Base-by-base conservation (phyloP, 2,113 vertebrate genomes). In the Oryzias celebensis region DNA sequence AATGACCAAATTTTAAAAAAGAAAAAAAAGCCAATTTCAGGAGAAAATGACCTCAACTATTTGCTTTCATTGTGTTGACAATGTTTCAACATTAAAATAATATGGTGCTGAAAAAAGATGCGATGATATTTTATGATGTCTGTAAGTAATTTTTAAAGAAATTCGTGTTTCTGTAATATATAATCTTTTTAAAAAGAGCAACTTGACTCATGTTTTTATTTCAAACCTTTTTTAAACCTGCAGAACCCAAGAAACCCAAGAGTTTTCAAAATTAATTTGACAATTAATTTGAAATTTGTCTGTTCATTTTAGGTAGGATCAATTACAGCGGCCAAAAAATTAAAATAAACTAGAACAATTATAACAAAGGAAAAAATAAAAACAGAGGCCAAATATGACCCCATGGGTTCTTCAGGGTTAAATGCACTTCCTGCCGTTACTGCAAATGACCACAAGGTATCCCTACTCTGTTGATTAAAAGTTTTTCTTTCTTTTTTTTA, bases 101-200 rank as follows among this genome's bases (percentile, higher is more conserved):
- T 44, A 74, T 90, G 91, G 91, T 91, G 91, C 91, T 93, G 81
- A 87, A 91, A 88, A 85, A 64, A 87, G 74, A 81, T 85, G 75
- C 87, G 90, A 74, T 88, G 86, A 82, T 88, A 88, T 92, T 89
- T 88, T 89, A 83, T 87, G 77, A 89, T 90, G 91, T 91, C 91
- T 91, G 92, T 93, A 93, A 93, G 89, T 93, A 91, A 77, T 91
- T 90, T 92, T 87, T 81, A 80, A 54, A 5, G 31, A 70, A 87
- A 75, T 73, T 87, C 80, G 83, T 87, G 84, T 91, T 87, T 88
- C 83, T 93, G 90, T 93, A 93, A 94, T 92, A 94, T 91, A 94
- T 93, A 77, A 89, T 89, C 90, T 94, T 90, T 91, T 86, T 89
- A 87, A 91, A 90, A 91, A 90, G 86, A 87, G 86, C 83, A 82